phyloP scores from a whole-genome alignment of 2,888 invertebrate genomes.

The Drosophila aldrichi region DNA sequence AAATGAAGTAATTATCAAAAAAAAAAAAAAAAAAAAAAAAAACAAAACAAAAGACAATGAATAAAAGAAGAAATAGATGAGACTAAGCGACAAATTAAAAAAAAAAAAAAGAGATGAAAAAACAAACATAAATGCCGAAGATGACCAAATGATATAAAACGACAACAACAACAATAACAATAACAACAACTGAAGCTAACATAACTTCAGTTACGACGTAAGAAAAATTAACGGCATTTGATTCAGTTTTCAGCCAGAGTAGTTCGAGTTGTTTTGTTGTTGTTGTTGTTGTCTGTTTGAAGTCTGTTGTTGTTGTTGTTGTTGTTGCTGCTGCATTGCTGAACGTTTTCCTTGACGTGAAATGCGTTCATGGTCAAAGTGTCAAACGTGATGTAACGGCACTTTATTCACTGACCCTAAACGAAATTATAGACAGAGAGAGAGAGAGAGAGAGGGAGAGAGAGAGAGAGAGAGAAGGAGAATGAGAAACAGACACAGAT shows the following conservation, averaged over 20 bases:
- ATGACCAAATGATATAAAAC: conserved; percentile 22
- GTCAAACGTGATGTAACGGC: conserved; percentile 66
- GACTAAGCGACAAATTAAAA: conserved; percentile 24
- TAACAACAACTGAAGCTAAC: neutral
- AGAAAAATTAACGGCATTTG: conserved; percentile 62
- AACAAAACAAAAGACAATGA: conserved; percentile 22
- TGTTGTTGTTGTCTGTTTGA: neutral
- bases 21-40: conserved; percentile 40
- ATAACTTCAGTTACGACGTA: conserved; percentile 44
- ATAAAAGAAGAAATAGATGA: conserved; percentile 14
- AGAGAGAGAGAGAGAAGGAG: neutral
- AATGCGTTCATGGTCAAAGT: conserved; percentile 78
- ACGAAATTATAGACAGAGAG: too few relatives aligned
- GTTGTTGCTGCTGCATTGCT: conserved; percentile 37
- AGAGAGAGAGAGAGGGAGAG: neutral
- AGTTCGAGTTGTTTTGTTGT: neutral
- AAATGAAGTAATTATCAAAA: conserved; percentile 75
- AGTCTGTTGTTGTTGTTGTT: conserved; percentile 6
- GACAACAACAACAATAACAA: conserved; percentile 10
- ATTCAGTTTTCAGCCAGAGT: conserved; percentile 32
- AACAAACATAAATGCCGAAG: conserved; percentile 26
- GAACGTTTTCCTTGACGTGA: conserved; percentile 57
- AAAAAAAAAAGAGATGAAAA: neutral
- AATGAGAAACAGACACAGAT: neutral
- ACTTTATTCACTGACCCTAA: conserved; percentile 47